phyloP scores from a whole-genome alignment of 2,797 vertebrate species.

The Enteromius radiatus region DNA sequence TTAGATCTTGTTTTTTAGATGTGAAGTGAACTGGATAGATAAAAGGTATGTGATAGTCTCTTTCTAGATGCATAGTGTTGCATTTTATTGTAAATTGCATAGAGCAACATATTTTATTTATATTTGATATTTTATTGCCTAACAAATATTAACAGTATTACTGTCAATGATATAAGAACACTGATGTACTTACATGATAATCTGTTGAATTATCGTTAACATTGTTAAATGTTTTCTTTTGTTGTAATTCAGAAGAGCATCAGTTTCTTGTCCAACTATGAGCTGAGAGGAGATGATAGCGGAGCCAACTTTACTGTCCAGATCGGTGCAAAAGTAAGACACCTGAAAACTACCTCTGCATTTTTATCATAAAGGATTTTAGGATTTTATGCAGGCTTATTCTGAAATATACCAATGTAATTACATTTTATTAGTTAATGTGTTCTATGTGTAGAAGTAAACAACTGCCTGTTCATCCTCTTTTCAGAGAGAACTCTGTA shows the following conservation, averaged over 20 bases:
- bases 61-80: background rate
- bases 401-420: background rate
- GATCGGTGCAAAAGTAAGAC: constrained; percentile 79
- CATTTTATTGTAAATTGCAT: background rate
- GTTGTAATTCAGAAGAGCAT: constrained; percentile 34
- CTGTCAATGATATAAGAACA: background rate
- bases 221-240: no score
- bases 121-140: background rate
- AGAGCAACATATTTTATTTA: no score
- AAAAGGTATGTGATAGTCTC: background rate
- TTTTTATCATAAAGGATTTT: background rate
- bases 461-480: constrained; percentile 8
- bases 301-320: constrained; percentile 74
- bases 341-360: background rate
- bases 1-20: background rate
- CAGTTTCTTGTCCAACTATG: constrained; percentile 63
- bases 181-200: background rate
- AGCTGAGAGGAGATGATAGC: constrained; percentile 83
- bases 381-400: background rate
- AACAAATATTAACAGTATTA: background rate
- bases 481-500: constrained; percentile 68
- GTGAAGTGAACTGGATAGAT: background rate
- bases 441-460: background rate
- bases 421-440: background rate
- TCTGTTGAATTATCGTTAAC: background rate